Evolutionary conservation across 2,888 invertebrate species (phyloP).

Genomic region (Cephus sareptanus): DNA sequence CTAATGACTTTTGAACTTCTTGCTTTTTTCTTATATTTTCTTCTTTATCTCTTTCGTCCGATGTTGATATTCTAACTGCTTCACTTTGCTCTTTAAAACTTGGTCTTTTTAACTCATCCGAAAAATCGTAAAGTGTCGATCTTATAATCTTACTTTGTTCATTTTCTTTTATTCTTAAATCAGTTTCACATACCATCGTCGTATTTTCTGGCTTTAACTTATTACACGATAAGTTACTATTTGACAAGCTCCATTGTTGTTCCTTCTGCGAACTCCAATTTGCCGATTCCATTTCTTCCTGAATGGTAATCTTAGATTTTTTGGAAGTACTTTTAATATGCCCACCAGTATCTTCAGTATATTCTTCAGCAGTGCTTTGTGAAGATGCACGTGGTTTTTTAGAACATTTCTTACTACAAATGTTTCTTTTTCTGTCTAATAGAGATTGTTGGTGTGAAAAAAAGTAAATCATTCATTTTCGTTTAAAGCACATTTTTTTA

Average conservation of each 20-base stretch:
- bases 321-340: background rate
- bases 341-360: background rate
- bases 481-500: background rate
- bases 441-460: background rate
- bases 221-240: background rate
- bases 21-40: background rate
- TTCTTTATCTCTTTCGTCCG: background rate
- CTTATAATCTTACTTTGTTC: background rate
- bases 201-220: background rate
- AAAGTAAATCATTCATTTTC: constrained; percentile 4
- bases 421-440: background rate
- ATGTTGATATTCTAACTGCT: background rate
- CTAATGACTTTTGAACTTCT: background rate
- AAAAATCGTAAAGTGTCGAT: background rate
- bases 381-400: background rate
- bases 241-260: background rate
- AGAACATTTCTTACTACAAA: background rate
- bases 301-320: background rate
- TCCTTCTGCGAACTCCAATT: background rate
- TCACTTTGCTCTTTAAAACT: background rate
- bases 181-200: background rate
- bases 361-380: background rate
- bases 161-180: background rate
- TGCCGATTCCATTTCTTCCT: background rate
- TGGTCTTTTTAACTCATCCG: background rate